Evolutionary conservation across 2,888 invertebrate genomes (phyloP).

Genomic region (Sinopyrophorus schimmeli): DNA sequence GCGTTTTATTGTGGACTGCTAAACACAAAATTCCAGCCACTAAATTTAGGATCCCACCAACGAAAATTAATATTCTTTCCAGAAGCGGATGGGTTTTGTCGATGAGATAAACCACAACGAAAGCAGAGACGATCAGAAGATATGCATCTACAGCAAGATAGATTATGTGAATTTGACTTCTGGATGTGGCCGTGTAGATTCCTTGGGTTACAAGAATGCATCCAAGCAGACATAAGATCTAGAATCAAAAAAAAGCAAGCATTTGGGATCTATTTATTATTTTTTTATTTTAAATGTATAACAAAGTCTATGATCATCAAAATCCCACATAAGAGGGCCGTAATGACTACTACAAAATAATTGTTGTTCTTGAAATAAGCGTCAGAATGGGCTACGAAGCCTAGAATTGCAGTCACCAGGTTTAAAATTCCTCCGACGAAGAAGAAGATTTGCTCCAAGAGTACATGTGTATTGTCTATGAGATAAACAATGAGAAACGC

Average conservation of each 20-base stretch:
- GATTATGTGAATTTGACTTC: too few relatives aligned
- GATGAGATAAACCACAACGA: slow-evolving; percentile 26
- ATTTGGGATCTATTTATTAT: too few relatives aligned
- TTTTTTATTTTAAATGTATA: too few relatives aligned
- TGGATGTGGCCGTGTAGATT: too few relatives aligned
- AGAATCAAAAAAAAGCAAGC: background rate
- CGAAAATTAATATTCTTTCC: slow-evolving; percentile 24
- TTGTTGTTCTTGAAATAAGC: background rate
- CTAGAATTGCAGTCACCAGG: slow-evolving; percentile 14
- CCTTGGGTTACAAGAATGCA: background rate
- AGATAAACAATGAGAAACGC: slow-evolving; percentile 28
- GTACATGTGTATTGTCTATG: slow-evolving; percentile 20
- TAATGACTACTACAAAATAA: background rate
- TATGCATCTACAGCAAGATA: slow-evolving; percentile 18
- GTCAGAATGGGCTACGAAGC: background rate
- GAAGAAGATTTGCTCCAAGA: slow-evolving; percentile 26
- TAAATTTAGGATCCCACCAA: slow-evolving; percentile 25
- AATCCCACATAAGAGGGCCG: background rate
- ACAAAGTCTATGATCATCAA: slow-evolving; percentile 1
- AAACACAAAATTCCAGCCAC: slow-evolving; percentile 12
- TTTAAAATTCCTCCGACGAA: slow-evolving; percentile 23
- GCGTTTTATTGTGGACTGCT: too few relatives aligned
- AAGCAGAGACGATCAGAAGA: slow-evolving; percentile 24
- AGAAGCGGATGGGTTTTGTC: slow-evolving; percentile 23
- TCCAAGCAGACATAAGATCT: slow-evolving; percentile 3